Conservation (phyloP, 1,140 invertebrate species). For the Apocrypta bakeri region DNA sequence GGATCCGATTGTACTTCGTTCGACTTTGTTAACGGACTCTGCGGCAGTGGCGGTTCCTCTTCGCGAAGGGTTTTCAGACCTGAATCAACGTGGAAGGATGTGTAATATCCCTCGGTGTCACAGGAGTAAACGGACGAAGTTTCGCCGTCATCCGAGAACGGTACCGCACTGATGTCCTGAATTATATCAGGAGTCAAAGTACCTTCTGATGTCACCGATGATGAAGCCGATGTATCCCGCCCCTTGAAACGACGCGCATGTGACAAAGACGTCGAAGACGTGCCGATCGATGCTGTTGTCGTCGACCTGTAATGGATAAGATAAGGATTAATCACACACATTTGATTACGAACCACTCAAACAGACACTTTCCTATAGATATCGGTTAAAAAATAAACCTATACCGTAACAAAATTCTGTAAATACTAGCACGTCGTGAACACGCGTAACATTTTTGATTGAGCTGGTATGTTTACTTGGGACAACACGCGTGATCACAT, state of each 20-base stretch:
- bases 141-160: constrained; percentile 87
- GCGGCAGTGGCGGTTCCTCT: constrained; percentile 77
- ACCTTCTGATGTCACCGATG: constrained; percentile 89
- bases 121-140: constrained; percentile 95
- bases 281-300: constrained; percentile 69
- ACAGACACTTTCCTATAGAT: neutral
- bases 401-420: neutral
- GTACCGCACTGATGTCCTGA: constrained; percentile 79
- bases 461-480: constrained; percentile 15
- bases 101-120: constrained; percentile 98
- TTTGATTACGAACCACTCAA: too few species aligned
- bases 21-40: constrained; percentile 64
- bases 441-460: too few species aligned
- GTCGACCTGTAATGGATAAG: constrained; percentile 63
- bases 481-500: neutral
- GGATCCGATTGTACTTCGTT: constrained; percentile 74
- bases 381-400: too few species aligned
- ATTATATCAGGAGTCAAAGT: constrained; percentile 87
- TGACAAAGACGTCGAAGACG: constrained; percentile 67
- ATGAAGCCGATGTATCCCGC: constrained; percentile 84
- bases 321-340: neutral
- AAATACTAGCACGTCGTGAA: neutral
- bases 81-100: constrained; percentile 96
- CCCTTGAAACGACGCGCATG: constrained; percentile 66
- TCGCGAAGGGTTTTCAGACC: constrained; percentile 90